Evolutionary conservation across 2,113 vertebrate species (phyloP).

Genomic region (Corythaixoides concolor): DNA sequence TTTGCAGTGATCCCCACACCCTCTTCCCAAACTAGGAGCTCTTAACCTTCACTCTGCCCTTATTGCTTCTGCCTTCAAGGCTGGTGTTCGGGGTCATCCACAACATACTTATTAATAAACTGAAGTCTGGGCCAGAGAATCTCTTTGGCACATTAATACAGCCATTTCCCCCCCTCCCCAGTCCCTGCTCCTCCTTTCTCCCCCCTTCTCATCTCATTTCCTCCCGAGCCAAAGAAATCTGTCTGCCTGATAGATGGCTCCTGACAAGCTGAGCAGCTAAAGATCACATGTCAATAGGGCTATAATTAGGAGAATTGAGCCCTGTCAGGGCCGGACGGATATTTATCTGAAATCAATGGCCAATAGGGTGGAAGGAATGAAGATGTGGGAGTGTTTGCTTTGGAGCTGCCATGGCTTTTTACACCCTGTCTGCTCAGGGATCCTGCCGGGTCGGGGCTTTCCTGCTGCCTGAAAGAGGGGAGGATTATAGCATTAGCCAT

Average conservation of each 20-base stretch:
- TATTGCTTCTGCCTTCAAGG: background rate
- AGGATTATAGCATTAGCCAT: slow-evolving; percentile 65
- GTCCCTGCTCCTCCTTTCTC: background rate
- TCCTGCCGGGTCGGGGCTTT: slow-evolving; percentile 7
- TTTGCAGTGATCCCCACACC: fast-evolving
- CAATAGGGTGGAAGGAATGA: slow-evolving; percentile 74
- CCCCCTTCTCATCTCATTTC: slow-evolving; percentile 64
- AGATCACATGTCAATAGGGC: slow-evolving; percentile 76
- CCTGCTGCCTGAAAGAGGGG: slow-evolving; percentile 55
- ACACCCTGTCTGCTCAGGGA: slow-evolving; percentile 43
- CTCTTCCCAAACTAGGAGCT: background rate
- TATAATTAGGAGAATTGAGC: slow-evolving; percentile 76
- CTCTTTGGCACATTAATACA: background rate
- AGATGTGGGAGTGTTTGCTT: slow-evolving; percentile 72
- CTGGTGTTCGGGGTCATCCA: fast-evolving
- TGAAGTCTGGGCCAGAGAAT: background rate
- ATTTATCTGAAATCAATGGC: slow-evolving; percentile 77
- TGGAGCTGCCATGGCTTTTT: slow-evolving; percentile 56
- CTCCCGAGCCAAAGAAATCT: slow-evolving; percentile 63
- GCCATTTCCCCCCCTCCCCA: background rate
- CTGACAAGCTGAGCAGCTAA: slow-evolving; percentile 72
- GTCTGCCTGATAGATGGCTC: slow-evolving; percentile 72
- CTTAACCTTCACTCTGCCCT: background rate
- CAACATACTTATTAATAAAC: background rate
- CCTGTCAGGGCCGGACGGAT: slow-evolving; percentile 61